Conservation (phyloP, 2,888 invertebrate genomes). For the Hirtodrosophila alboralis region DNA sequence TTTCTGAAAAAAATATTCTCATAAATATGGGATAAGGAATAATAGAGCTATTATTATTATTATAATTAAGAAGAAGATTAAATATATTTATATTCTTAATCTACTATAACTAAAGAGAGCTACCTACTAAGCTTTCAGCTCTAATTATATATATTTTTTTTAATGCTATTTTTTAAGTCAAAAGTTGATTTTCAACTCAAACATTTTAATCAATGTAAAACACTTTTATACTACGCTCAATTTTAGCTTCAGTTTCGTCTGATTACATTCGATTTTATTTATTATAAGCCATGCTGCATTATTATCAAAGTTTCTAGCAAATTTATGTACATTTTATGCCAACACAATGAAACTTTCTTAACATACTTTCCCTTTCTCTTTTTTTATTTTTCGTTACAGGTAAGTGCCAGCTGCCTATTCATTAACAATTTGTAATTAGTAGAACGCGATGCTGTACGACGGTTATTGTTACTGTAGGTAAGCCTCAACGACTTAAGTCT, state of each 20-base stretch:
- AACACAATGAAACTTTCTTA: constrained; percentile 31
- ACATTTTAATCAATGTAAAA: too few relatives aligned
- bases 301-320: constrained; percentile 37
- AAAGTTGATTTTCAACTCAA: too few relatives aligned
- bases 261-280: constrained; percentile 24
- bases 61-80: too few relatives aligned
- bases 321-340: constrained; percentile 49
- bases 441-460: constrained; percentile 32
- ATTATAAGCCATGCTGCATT: constrained; percentile 18
- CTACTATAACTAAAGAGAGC: too few relatives aligned
- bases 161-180: too few relatives aligned
- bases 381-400: constrained; percentile 48
- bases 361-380: constrained; percentile 1
- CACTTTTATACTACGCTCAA: too few relatives aligned
- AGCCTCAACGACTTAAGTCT: constrained; percentile 51
- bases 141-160: too few relatives aligned
- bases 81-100: too few relatives aligned
- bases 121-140: too few relatives aligned
- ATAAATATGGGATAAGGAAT: too few relatives aligned
- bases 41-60: too few relatives aligned
- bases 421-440: constrained; percentile 74
- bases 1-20: too few relatives aligned
- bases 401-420: constrained; percentile 66
- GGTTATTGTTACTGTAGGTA: constrained; percentile 42
- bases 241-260: neutral